Percentiles rank a stretch among this genome's conserved stretches.
These are phyloP conservation scores for Crotalus helleri DNA, from an alignment of 2,113 vertebrate genomes.

Conservation along the genomic window DNA sequence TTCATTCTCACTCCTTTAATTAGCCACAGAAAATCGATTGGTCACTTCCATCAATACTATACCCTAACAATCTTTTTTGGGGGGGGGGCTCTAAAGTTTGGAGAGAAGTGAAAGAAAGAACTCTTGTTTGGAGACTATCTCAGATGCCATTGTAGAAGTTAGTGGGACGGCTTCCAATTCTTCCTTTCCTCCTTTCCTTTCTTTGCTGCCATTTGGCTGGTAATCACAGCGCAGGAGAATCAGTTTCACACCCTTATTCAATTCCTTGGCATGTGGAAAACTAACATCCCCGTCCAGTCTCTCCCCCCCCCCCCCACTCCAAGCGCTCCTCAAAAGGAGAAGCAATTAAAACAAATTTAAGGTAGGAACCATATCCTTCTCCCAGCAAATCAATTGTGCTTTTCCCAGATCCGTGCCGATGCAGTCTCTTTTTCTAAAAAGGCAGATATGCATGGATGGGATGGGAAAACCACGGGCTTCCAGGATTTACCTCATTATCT, in stretches of 20 bases:
- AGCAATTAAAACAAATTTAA: slow-evolving; percentile 42
- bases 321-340: slow-evolving; percentile 4
- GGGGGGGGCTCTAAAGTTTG: not conserved
- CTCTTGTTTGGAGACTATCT: not conserved
- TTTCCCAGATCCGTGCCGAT: not conserved
- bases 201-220: slow-evolving; percentile 9
- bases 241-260: slow-evolving; percentile 51
- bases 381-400: slow-evolving; percentile 18
- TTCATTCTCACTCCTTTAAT: not conserved
- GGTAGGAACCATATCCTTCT: slow-evolving; percentile 13
- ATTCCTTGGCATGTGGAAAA: slow-evolving; percentile 30
- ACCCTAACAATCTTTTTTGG: not conserved
- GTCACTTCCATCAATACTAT: not conserved
- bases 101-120: not conserved
- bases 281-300: not conserved
- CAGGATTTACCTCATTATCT: slow-evolving; percentile 49
- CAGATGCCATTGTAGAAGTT: slow-evolving; percentile 39
- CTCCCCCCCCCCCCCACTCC: not conserved
- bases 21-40: not conserved
- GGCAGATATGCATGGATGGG: not conserved
- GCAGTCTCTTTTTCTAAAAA: slow-evolving; percentile 27
- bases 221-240: slow-evolving; percentile 41
- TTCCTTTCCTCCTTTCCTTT: slow-evolving; percentile 27
- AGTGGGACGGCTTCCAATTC: slow-evolving; percentile 45
- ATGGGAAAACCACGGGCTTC: slow-evolving; percentile 20